phyloP scores from a whole-genome alignment of 2,888 invertebrate species.

The Eulithis prunata region DNA sequence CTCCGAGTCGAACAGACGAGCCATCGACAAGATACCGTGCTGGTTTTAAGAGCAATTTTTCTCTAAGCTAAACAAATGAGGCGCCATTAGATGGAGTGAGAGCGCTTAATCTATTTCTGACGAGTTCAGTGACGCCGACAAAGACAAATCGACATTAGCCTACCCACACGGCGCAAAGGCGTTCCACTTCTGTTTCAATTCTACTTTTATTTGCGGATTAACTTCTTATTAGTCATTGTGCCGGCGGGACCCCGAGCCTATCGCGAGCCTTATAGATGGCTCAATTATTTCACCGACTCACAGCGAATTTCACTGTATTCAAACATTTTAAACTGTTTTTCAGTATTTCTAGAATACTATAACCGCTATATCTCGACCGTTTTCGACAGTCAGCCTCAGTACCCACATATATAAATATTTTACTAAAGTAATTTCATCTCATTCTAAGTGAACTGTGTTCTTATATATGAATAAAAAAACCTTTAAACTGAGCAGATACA shows the following conservation, averaged over 20 bases:
- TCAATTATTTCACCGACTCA: slow-evolving; percentile 79
- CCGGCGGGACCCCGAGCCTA: slow-evolving; percentile 67
- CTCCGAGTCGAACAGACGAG: slow-evolving; percentile 75
- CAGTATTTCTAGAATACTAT: not conserved
- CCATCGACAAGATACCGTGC: slow-evolving; percentile 79
- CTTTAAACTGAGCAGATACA: too few relatives aligned
- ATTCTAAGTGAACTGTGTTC: too few relatives aligned
- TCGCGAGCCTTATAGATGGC: slow-evolving; percentile 82
- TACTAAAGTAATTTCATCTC: too few relatives aligned
- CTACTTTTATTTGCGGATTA: slow-evolving; percentile 85
- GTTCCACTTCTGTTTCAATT: slow-evolving; percentile 84
- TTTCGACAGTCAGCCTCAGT: not conserved
- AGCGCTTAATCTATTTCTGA: slow-evolving; percentile 85
- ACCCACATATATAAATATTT: too few relatives aligned
- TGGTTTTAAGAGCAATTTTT: slow-evolving; percentile 82
- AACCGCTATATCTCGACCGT: not conserved
- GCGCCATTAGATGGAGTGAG: slow-evolving; percentile 84
- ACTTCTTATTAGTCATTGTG: slow-evolving; percentile 84
- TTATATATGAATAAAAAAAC: too few relatives aligned
- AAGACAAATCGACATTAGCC: slow-evolving; percentile 84
- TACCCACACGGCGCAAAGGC: slow-evolving; percentile 83
- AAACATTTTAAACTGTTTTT: slow-evolving; percentile 39
- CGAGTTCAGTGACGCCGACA: slow-evolving; percentile 85
- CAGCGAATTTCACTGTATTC: slow-evolving; percentile 49
- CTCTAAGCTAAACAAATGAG: slow-evolving; percentile 84